Percentiles rank a stretch among this genome's conserved stretches.
These are phyloP conservation scores for Drosophila truncata DNA, from an alignment of 1,140 invertebrate species.

Conservation along the genomic window DNA sequence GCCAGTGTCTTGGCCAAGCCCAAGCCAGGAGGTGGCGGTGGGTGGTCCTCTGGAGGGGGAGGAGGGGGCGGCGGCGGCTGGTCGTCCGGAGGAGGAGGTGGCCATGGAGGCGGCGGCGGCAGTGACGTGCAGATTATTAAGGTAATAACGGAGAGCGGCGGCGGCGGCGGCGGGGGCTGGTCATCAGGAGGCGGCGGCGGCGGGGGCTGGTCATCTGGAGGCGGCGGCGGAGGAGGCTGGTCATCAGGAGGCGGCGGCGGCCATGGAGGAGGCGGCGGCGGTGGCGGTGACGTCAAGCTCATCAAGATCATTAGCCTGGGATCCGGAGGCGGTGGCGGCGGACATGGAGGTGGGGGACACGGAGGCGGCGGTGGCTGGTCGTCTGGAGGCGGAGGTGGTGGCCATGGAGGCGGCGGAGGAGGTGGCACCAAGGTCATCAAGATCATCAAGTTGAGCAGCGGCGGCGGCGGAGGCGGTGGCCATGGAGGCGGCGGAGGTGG, in stretches of 20 bases:
- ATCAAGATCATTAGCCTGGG: slow-evolving; percentile 66
- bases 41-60: slow-evolving; percentile 63
- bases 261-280: slow-evolving; percentile 64
- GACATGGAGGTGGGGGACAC: slow-evolving; percentile 58
- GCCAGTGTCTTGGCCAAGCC: slow-evolving; percentile 77
- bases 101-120: slow-evolving; percentile 52
- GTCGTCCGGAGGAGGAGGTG: slow-evolving; percentile 27
- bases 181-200: slow-evolving; percentile 61
- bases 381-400: slow-evolving; percentile 42
- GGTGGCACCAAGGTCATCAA: slow-evolving; percentile 66
- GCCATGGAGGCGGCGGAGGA: slow-evolving; percentile 41
- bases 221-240: slow-evolving; percentile 55
- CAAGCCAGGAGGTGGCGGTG: slow-evolving; percentile 67
- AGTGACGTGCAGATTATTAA: slow-evolving; percentile 67
- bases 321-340: slow-evolving; percentile 57
- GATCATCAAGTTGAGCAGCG: slow-evolving; percentile 41
- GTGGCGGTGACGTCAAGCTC: slow-evolving; percentile 57
- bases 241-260: slow-evolving; percentile 67
- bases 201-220: slow-evolving; percentile 55
- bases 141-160: slow-evolving; percentile 55
- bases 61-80: slow-evolving; percentile 35
- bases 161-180: slow-evolving; percentile 60
- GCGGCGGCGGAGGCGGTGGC: slow-evolving; percentile 51
- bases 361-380: slow-evolving; percentile 58
- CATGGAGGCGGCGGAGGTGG: slow-evolving; percentile 55